These are phyloP conservation scores for Raja brachyura DNA, from an alignment of 2,113 vertebrate species.

Conservation along the genomic window DNA sequence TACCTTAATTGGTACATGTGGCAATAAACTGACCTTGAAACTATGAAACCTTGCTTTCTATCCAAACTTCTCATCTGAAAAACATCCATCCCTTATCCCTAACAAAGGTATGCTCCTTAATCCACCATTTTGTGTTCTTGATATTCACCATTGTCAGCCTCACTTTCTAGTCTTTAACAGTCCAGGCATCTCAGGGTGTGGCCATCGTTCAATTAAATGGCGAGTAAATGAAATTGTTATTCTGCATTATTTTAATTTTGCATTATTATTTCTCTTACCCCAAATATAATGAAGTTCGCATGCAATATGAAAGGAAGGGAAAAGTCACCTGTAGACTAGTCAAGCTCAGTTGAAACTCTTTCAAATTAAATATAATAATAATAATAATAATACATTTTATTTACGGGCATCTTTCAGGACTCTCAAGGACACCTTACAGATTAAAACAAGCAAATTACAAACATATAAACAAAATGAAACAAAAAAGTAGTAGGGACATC, in stretches of 20 bases:
- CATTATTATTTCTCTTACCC: neutral
- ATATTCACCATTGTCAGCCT: neutral
- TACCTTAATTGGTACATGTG: too few relatives aligned
- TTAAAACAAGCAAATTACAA: too few relatives aligned
- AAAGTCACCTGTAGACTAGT: constrained; percentile 28
- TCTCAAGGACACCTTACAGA: too few relatives aligned
- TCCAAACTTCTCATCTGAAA: neutral
- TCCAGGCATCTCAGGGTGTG: neutral
- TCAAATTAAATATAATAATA: too few relatives aligned
- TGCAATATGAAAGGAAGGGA: constrained; percentile 25
- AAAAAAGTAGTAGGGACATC: too few relatives aligned
- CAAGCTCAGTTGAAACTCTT: neutral
- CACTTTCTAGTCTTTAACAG: neutral
- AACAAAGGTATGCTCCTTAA: neutral
- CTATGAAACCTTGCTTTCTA: too few relatives aligned
- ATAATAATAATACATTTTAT: too few relatives aligned
- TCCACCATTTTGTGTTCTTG: neutral
- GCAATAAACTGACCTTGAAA: too few relatives aligned
- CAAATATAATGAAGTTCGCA: neutral
- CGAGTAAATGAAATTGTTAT: neutral
- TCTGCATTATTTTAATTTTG: neutral
- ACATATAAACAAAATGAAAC: too few relatives aligned
- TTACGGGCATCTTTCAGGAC: too few relatives aligned
- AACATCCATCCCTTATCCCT: neutral
- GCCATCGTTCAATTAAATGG: neutral